phyloP scores from a whole-genome alignment of 2,797 vertebrate genomes.

The Lophotriccus pileatus region DNA sequence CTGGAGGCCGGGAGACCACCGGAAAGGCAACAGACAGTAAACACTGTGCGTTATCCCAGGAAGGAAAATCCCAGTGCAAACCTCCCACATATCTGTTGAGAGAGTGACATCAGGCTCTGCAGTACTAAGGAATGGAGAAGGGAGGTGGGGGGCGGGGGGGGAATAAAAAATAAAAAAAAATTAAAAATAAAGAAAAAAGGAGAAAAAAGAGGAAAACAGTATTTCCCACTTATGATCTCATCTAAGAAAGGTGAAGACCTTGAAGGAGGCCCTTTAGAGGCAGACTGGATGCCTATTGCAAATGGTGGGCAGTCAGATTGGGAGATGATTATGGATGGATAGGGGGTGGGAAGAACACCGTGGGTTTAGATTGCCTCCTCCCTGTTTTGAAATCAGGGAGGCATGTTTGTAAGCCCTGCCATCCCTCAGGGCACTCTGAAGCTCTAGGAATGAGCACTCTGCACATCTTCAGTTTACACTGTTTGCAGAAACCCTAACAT shows the following conservation, averaged over 20 bases:
- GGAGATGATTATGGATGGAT: background rate
- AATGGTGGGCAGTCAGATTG: background rate
- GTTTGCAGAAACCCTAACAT: slow-evolving; percentile 47
- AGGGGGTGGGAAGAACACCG: background rate
- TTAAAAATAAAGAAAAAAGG: background rate
- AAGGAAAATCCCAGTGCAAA: slow-evolving; percentile 32
- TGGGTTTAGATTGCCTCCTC: background rate
- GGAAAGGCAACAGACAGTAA: slow-evolving; percentile 59
- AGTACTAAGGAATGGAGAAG: background rate
- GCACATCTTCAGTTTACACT: slow-evolving; percentile 54
- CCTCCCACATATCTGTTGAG: slow-evolving; percentile 18
- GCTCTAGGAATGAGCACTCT: slow-evolving; percentile 8
- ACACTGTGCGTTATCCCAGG: slow-evolving; percentile 35
- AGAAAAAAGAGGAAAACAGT: background rate
- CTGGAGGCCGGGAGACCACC: slow-evolving; percentile 56
- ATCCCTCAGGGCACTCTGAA: background rate
- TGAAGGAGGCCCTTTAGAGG: background rate
- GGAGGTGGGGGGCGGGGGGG: too few relatives aligned
- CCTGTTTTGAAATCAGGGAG: background rate
- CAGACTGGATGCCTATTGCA: background rate
- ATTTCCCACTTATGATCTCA: background rate
- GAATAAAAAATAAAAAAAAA: too few relatives aligned
- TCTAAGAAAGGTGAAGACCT: background rate
- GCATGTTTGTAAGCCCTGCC: background rate
- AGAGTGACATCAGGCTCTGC: slow-evolving; percentile 44